Percentiles rank a stretch among this genome's conserved stretches.
These are phyloP conservation scores for Danio aesculapii DNA, from an alignment of 2,797 vertebrate genomes.

Conservation along the genomic window DNA sequence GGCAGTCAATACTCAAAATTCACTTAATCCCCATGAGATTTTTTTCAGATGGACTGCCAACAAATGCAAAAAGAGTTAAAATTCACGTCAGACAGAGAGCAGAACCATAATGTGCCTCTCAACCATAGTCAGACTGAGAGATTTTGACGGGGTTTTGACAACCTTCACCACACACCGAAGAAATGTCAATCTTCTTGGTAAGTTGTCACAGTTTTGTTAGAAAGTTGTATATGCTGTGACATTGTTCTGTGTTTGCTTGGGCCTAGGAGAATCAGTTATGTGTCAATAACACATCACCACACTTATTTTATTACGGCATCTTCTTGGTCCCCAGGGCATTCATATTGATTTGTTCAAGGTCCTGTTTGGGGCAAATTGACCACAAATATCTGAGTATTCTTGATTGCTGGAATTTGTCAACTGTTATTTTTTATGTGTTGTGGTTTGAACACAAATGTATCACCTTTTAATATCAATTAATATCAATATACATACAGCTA, in stretches of 20 bases:
- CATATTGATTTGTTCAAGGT: neutral
- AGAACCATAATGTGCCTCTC: neutral
- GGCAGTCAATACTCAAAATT: neutral
- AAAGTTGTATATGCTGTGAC: neutral
- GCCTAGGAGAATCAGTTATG: neutral
- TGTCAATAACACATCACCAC: neutral
- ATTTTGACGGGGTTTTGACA: neutral
- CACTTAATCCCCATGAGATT: neutral
- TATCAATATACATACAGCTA: no score
- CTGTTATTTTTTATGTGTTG: neutral
- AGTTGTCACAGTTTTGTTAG: neutral
- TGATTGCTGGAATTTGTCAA: neutral
- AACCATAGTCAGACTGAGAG: neutral
- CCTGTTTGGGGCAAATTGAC: neutral
- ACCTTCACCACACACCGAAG: neutral
- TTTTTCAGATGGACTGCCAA: neutral
- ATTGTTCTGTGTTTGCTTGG: conserved; percentile 8
- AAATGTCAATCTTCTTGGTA: neutral
- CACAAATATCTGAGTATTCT: neutral
- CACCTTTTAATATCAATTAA: neutral
- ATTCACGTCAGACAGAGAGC: neutral
- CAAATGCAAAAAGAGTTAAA: neutral
- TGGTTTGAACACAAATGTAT: neutral
- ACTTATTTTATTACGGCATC: neutral
- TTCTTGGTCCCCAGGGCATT: neutral